phyloP scores from a whole-genome alignment of 2,888 invertebrate species.

The Baccha elongata region DNA sequence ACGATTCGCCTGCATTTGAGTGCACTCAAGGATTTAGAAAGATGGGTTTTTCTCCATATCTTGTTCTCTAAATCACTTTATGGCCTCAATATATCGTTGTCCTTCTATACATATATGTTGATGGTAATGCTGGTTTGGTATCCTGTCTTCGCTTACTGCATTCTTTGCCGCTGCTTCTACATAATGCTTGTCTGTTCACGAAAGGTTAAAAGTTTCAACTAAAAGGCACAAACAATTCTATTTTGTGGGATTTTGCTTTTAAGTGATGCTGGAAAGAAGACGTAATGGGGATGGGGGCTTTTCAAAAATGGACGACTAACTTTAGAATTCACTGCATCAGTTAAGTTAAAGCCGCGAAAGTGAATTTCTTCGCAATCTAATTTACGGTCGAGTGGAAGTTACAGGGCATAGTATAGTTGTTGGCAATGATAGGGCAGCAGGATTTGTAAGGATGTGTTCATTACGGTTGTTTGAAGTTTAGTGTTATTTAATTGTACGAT shows the following conservation, averaged over 20 bases:
- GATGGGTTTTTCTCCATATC: conserved; percentile 19
- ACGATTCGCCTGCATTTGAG: conserved; percentile 42
- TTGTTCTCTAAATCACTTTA: conserved; percentile 42
- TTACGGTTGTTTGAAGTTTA: conserved; percentile 17
- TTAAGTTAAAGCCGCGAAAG: conserved; percentile 48
- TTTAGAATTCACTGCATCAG: conserved; percentile 43
- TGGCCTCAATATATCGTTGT: conserved; percentile 40
- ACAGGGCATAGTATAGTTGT: not conserved
- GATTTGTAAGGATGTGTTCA: not conserved
- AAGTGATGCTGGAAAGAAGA: not conserved
- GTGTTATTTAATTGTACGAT: conserved; percentile 9
- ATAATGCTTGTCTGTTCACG: not conserved
- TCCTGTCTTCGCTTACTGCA: conserved; percentile 17
- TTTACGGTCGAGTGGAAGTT: conserved; percentile 56
- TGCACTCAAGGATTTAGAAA: conserved; percentile 30
- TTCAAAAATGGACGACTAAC: conserved; percentile 42
- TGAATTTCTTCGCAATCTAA: conserved; percentile 44
- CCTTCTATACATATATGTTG: not conserved
- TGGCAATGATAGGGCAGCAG: not conserved
- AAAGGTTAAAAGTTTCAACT: conserved; percentile 50
- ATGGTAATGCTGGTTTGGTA: conserved; percentile 16
- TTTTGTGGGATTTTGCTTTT: conserved; percentile 30
- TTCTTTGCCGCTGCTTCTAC: conserved; percentile 8
- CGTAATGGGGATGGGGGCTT: not conserved
- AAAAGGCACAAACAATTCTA: conserved; percentile 30